Evolutionary conservation across 2,888 invertebrate species (phyloP).

Genomic region (Hydropsyche betteni): DNA sequence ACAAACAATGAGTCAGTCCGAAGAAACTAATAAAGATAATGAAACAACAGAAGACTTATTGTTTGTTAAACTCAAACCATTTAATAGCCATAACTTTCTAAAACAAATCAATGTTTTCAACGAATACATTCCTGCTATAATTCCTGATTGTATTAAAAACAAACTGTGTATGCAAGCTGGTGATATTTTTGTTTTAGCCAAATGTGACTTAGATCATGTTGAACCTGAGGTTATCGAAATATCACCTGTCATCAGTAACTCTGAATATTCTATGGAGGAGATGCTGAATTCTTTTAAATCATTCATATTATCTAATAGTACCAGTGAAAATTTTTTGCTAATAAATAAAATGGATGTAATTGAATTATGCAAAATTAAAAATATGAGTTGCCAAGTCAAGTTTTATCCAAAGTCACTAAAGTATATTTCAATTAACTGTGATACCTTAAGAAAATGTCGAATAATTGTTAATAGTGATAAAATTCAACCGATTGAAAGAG

Average conservation of each 20-base stretch:
- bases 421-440: constrained; percentile 64
- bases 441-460: constrained; percentile 65
- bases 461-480: constrained; percentile 53
- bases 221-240: constrained; percentile 65
- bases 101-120: constrained; percentile 34
- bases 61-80: constrained; percentile 45
- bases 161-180: constrained; percentile 68
- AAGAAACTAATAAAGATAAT: constrained; percentile 11
- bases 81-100: constrained; percentile 39
- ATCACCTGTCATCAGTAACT: constrained; percentile 54
- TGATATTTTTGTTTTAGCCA: constrained; percentile 65
- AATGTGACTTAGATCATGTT: constrained; percentile 58
- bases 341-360: constrained; percentile 67
- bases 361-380: constrained; percentile 59
- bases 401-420: constrained; percentile 62
- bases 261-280: constrained; percentile 38
- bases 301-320: constrained; percentile 64
- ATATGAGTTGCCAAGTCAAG: constrained; percentile 60
- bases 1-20: not conserved
- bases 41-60: constrained; percentile 31
- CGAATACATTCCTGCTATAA: constrained; percentile 61
- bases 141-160: constrained; percentile 65
- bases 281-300: constrained; percentile 63
- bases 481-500: constrained; percentile 44
- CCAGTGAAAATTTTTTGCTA: constrained; percentile 63